Conservation (phyloP, 1,140 invertebrate species). For the Drosophila auraria region DNA sequence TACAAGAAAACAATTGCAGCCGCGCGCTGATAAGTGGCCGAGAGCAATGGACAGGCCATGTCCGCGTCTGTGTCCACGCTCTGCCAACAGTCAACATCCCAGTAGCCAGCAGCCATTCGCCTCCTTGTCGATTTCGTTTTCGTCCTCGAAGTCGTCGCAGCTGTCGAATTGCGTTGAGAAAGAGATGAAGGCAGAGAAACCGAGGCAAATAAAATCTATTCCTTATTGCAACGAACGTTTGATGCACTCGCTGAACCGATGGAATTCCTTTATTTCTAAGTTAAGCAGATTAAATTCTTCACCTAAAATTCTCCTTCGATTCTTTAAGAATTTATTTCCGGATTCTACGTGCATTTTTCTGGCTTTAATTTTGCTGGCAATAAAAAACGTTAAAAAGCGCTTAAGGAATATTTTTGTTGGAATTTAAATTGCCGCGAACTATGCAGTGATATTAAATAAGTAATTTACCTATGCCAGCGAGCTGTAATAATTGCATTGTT, state of each 20-base stretch:
- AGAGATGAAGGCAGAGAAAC: constrained; percentile 37
- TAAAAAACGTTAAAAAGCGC: no score
- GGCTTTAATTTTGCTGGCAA: no score
- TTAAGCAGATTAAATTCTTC: neutral
- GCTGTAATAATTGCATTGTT: no score
- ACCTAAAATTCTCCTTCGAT: neutral
- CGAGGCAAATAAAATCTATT: constrained; percentile 17
- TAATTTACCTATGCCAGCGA: no score
- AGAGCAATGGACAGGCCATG: constrained; percentile 60
- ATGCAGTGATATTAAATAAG: no score
- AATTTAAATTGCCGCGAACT: no score
- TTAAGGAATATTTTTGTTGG: no score
- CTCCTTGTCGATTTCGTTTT: constrained; percentile 34
- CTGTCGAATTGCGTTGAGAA: constrained; percentile 33
- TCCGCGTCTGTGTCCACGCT: constrained; percentile 43
- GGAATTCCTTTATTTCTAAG: constrained; percentile 19
- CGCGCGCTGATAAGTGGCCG: constrained; percentile 72
- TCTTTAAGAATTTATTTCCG: no score
- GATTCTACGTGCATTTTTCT: no score
- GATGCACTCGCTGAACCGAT: constrained; percentile 44
- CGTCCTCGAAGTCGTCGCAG: constrained; percentile 40
- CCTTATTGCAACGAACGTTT: constrained; percentile 27
- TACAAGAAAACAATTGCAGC: constrained; percentile 82
- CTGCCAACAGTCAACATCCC: constrained; percentile 27
- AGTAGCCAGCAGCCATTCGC: neutral